A percentile compares a stretch with the other conserved stretches of the same genome.
phyloP scores from a whole-genome alignment of 2,113 vertebrate species.

The Leuciscus idus region DNA sequence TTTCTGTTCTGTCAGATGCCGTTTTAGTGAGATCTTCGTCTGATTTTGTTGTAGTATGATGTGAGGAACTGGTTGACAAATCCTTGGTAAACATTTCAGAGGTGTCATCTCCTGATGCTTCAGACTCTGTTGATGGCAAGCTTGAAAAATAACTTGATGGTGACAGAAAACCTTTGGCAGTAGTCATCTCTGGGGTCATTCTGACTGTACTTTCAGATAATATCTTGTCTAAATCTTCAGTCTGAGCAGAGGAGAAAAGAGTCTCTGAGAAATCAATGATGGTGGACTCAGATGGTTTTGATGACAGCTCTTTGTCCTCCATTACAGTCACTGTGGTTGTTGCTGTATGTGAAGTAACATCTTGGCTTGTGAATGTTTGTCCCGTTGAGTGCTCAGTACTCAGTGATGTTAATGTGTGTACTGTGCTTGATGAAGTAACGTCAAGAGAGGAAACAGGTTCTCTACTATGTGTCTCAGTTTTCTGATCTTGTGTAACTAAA shows the following conservation, averaged over 20 bases:
- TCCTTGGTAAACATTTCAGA: not conserved
- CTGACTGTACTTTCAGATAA: not conserved
- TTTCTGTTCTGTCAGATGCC: not conserved
- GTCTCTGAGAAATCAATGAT: slow-evolving; percentile 24
- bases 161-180: not conserved
- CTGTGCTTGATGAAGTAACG: not conserved
- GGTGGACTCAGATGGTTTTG: not conserved
- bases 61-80: not conserved
- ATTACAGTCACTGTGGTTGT: not conserved
- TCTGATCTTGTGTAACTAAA: not conserved
- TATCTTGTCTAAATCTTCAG: not conserved
- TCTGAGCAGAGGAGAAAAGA: not conserved
- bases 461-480: not conserved
- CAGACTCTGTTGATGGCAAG: not conserved
- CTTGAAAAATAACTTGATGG: not conserved
- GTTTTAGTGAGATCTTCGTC: not conserved
- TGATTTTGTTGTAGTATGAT: not conserved
- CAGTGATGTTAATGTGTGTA: not conserved
- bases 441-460: not conserved
- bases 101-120: not conserved
- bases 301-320: not conserved
- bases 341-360: not conserved
- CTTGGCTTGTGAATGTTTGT: not conserved
- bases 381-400: not conserved
- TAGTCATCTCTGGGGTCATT: slow-evolving; percentile 3